These are phyloP conservation scores for Chaetorhynchus papuensis DNA, from an alignment of 2,113 vertebrate species.

Conservation along the genomic window DNA sequence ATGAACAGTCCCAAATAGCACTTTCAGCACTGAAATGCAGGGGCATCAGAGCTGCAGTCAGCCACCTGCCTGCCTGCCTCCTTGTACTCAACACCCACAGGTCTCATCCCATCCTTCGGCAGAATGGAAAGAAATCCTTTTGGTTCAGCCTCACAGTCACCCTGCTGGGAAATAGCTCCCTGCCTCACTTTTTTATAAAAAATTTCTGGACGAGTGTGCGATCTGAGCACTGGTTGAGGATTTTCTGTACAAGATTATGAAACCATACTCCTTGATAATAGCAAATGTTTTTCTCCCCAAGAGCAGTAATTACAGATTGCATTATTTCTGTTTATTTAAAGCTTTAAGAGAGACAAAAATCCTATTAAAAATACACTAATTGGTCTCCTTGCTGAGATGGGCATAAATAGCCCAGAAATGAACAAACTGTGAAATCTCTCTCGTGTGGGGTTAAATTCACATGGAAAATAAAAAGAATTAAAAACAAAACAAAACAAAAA, in stretches of 20 bases:
- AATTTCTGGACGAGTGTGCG: background rate
- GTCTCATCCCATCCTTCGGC: background rate
- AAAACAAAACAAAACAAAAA: background rate
- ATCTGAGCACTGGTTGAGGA: background rate
- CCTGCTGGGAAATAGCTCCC: background rate
- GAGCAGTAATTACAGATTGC: constrained; percentile 5
- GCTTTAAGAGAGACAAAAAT: constrained; percentile 17
- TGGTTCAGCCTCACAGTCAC: background rate
- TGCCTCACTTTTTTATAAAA: background rate
- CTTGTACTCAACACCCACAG: background rate
- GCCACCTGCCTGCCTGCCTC: background rate
- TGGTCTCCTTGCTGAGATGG: background rate
- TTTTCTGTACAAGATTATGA: background rate
- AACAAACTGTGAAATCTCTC: background rate
- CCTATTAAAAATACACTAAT: constrained; percentile 16
- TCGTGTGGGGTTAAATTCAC: background rate
- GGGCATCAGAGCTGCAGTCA: background rate
- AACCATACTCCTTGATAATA: background rate
- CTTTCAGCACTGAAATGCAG: background rate
- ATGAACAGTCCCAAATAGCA: background rate
- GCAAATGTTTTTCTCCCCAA: background rate
- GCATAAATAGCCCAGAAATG: background rate
- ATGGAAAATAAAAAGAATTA: background rate
- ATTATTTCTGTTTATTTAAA: constrained; percentile 17
- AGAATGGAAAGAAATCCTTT: background rate